Evolutionary conservation across 1,140 invertebrate species (phyloP), one percentile per base, ranked within the genome.

Genomic region (Oryzaephilus surinamensis): DNA sequence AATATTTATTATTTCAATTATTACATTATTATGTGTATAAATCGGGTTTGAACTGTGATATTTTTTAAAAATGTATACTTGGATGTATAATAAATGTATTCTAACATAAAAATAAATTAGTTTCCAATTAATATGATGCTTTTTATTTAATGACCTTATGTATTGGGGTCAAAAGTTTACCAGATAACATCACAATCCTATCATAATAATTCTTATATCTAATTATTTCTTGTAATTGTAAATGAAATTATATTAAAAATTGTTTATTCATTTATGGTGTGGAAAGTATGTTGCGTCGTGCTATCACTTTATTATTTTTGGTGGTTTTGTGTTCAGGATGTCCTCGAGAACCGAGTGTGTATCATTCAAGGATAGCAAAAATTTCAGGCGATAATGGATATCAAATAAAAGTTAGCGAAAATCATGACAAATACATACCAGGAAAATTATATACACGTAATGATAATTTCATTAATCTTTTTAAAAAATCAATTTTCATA

Each of bases 341-440:
- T 60, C 61, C 3, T 32, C 52, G 37, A 36, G 52, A 32, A 46
- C 58, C 51, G 2, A 58, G 52, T 26, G 41, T 50, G 14, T 56
- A 57, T 32, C 60, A 60, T 6, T 59, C 57, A 1, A 52, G 60
- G 33, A 46, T 41, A 15, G 50, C 35, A n/a, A 72, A 72, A 61
- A 54, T 60, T 2, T 67, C 71, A n/a, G 85, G 84, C 12, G 85
- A 89, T 62, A 84, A 84, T 65, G 83, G 80, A 52, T 89, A 83
- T 63, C 72, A 72, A 51, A 77, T 90, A 51, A 67, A 77, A 50
- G 68, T 88, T 41, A 81, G 76, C 50, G 85, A 81, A 40, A 73
- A 82, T 50, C 69, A 77, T 12, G 73, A 80, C 51, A 77, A 80
- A 56, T 90, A 88, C 59, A 72, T 79, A 19, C 81, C 84, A 2